phyloP scores from a whole-genome alignment of 2,113 vertebrate species.

The Ardeotis arabs region DNA sequence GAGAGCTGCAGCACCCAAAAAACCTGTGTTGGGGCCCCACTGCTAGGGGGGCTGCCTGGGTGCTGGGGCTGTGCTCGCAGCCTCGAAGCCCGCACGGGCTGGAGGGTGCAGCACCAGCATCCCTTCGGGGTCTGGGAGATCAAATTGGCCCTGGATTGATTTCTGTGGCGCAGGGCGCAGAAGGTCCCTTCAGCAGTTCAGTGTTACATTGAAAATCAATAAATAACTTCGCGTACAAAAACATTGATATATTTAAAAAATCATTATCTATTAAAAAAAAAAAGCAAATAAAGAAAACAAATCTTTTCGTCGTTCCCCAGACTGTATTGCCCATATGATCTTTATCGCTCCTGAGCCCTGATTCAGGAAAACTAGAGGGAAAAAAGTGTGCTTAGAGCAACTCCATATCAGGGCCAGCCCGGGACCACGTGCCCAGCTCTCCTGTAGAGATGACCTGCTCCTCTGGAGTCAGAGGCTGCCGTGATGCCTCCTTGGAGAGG shows the following conservation, averaged over 20 bases:
- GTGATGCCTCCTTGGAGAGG: background rate
- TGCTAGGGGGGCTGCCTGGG: background rate
- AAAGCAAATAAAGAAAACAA: background rate
- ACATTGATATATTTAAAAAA: background rate
- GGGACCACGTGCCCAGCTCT: background rate
- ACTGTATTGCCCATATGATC: background rate
- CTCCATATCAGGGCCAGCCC: background rate
- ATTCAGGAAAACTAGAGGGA: background rate
- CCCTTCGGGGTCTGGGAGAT: background rate
- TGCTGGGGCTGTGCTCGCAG: background rate
- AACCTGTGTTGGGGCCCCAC: background rate
- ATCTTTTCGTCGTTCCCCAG: background rate
- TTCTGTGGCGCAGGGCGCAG: background rate
- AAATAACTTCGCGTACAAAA: slow-evolving; percentile 62
- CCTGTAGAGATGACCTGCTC: background rate
- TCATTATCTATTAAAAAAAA: background rate
- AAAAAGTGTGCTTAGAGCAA: background rate
- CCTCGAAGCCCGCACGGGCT: background rate
- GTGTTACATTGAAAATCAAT: slow-evolving; percentile 52
- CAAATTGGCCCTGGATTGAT: background rate
- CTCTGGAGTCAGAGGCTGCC: background rate
- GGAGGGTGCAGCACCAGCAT: background rate
- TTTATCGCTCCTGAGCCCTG: background rate
- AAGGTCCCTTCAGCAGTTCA: background rate
- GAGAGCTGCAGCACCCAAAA: background rate